Percentiles rank a stretch among this genome's conserved stretches.
Conservation (phyloP, 2,113 vertebrate species). For the Piaya cayana region DNA sequence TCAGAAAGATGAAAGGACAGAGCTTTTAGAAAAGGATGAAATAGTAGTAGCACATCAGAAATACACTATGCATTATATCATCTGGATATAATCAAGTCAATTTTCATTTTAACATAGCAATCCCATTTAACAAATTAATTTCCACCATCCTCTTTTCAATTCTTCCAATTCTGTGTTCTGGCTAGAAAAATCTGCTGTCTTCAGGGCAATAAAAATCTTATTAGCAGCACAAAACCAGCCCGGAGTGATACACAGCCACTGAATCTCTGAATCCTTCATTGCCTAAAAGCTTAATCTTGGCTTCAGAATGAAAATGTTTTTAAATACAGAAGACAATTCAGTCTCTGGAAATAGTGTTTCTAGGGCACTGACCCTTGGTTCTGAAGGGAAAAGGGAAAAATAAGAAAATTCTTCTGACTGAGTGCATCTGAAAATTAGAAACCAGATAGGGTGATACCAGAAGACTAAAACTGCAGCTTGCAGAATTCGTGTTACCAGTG, state of each 20-base stretch:
- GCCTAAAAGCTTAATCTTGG: slow-evolving; percentile 7
- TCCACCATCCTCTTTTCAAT: not conserved
- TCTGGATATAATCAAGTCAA: not conserved
- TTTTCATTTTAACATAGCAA: not conserved
- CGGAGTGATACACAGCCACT: not conserved
- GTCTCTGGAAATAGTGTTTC: not conserved
- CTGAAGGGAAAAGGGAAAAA: not conserved
- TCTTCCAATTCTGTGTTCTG: not conserved
- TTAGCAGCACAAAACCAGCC: not conserved
- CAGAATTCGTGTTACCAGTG: not conserved
- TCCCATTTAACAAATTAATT: not conserved
- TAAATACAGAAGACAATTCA: not conserved
- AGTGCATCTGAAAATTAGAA: not conserved
- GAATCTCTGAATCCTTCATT: not conserved
- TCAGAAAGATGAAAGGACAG: not conserved
- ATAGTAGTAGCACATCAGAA: not conserved
- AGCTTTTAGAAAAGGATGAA: not conserved
- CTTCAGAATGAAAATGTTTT: not conserved
- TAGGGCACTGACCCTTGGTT: not conserved
- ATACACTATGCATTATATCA: not conserved
- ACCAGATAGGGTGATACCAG: not conserved
- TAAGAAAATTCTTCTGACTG: not conserved
- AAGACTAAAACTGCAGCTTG: not conserved
- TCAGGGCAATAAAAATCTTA: not conserved
- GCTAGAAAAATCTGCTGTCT: not conserved